Evolutionary conservation across 2,888 invertebrate species (phyloP), one percentile per base, ranked within the genome.

Genomic region (Agrilus cyanescens): DNA sequence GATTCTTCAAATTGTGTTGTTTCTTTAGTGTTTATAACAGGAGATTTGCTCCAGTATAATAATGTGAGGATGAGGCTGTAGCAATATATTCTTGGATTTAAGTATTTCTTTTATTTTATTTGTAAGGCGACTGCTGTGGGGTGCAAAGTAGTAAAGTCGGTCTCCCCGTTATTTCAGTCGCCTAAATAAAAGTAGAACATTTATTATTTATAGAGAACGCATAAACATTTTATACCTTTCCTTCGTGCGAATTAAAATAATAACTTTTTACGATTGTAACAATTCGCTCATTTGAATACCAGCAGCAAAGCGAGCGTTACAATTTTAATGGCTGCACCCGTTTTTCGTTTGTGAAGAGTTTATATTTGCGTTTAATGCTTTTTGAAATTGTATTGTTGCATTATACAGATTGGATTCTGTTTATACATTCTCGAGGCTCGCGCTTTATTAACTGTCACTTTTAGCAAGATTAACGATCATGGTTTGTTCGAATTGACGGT

Each of bases 401-500:
- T 57, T 58, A 57, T 57, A 58, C 53, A 55, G 56, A 61, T 59
- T 60, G 57, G 53, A 54, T 56, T 55, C 53, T 59, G 58, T 58
- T 57, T 58, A 56, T 56, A 58, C 55, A 60, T 59, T 58, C 56
- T 57, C 57, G 60, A 55, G 56, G 49, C 53, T 53, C 53, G 25
- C 25, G 55, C 53, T 60, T 60, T 60, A 60, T 58, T 59, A 59
- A 59, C 58, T 59, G 60, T 58, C 60, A 59, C 51, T 57, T 60
- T 59, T 57, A 57, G 55, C 49, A 58, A 57, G 59, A 60, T 56
- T 57, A 53, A 57, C 53, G 52, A 44, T 43, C 25, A 37, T 38
- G 39, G 41, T 43, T 40, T 46, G 44, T 40, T 40, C 34, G 40
- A 41, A 46, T 38, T 46, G 47, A 54, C 52, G 54, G 52, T 51